Evolutionary conservation across 2,888 invertebrate genomes (phyloP), one percentile per base, ranked within the genome.

Genomic region (Rhogogaster chlorosoma): DNA sequence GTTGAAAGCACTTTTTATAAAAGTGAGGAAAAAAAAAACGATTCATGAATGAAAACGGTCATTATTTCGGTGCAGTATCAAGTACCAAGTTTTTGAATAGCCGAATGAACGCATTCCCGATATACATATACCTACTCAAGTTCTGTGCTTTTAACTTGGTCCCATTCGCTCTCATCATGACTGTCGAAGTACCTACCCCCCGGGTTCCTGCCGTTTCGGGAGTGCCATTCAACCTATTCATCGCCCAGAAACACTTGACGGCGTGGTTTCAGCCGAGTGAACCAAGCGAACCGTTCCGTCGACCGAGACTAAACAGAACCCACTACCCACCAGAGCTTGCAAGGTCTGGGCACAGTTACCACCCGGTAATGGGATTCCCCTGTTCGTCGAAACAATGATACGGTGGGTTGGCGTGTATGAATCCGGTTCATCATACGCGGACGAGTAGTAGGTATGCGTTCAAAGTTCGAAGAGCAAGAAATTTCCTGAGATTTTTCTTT

Each of bases 301-400:
- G 88, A 91, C 91, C 92, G 90, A 90, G 90, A 90, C 91, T 91
- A 90, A 91, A 92, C 91, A 90, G 90, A 84, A 67, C 73, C 84
- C 84, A 67, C 84, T 84, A 84, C 73, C 84, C 83, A 84, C 84
- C 78, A 84, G 75, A 45, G 83, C 83, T 61, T 84, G 71, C 77
- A 78, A 84, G 87, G 88, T 88, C 88, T 86, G 90, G 87, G 89
- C 89, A 90, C 90, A 91, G 90, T 91, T 91, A 91, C 91, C 90
- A 92, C 90, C 91, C 91, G 90, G 92, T 92, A 92, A 92, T 92
- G 92, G 92, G 90, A 92, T 92, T 92, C 91, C 92, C 90, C 92
- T 92, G 92, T 92, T 92, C 91, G 90, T 89, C 90, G 88, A 89
- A 91, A 92, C 92, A 92, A 92, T 92, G 91, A 92, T 91, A 91